Conservation (phyloP, 2,888 invertebrate species). For the Brachyopa scutellaris region DNA sequence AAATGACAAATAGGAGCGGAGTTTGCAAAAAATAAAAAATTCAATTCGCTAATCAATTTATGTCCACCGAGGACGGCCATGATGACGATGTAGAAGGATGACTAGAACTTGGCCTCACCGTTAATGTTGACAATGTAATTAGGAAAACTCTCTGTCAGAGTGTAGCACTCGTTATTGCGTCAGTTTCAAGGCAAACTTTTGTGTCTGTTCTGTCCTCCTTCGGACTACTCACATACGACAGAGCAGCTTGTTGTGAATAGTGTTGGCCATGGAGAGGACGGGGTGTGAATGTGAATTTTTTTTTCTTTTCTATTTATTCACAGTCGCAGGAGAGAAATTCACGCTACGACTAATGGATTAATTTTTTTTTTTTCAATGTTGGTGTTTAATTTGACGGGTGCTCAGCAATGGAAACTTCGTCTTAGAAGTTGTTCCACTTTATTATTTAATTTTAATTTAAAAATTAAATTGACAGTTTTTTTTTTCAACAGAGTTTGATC, state of each 20-base stretch:
- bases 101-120: constrained; percentile 33
- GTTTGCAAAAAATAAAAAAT: constrained; percentile 50
- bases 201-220: constrained; percentile 7
- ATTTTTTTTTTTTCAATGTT: constrained; percentile 43
- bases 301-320: too few species aligned
- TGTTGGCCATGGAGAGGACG: not conserved
- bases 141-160: constrained; percentile 56
- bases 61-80: constrained; percentile 54
- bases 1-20: constrained; percentile 44
- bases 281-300: constrained; percentile 31
- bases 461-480: too few species aligned
- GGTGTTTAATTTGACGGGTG: constrained; percentile 57
- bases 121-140: constrained; percentile 70
- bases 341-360: constrained; percentile 67
- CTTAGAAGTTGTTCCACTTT: too few species aligned
- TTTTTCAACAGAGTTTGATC: too few species aligned
- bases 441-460: too few species aligned
- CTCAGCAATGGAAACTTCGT: constrained; percentile 20
- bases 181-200: constrained; percentile 58
- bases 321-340: constrained; percentile 45
- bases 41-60: constrained; percentile 72
- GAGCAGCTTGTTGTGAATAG: constrained; percentile 15
- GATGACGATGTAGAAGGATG: constrained; percentile 23
- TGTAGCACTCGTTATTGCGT: constrained; percentile 8
- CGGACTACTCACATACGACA: constrained; percentile 9